Evolutionary conservation across 2,888 invertebrate species (phyloP).

Genomic region (Stratiomys singularior): DNA sequence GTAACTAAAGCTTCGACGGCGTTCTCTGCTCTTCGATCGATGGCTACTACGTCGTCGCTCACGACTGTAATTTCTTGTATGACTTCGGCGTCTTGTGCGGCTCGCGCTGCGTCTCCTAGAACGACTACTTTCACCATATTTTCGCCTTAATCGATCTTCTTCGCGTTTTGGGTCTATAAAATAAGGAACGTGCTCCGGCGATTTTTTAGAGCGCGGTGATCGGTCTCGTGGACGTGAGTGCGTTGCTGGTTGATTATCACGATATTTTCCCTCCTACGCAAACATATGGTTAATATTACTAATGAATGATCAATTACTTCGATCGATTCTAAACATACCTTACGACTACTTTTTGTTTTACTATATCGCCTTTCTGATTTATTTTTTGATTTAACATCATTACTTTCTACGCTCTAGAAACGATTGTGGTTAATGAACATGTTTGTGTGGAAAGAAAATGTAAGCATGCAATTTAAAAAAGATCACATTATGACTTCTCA

Average conservation of each 20-base stretch:
- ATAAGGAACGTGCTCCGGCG: slow-evolving; percentile 54
- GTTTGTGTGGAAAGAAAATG: neutral
- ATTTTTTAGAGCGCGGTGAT: neutral
- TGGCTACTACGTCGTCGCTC: slow-evolving; percentile 28
- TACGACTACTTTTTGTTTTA: slow-evolving; percentile 11
- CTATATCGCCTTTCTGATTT: neutral
- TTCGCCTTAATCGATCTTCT: slow-evolving; percentile 53
- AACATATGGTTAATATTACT: no score
- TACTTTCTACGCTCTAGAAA: neutral
- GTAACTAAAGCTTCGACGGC: slow-evolving; percentile 13
- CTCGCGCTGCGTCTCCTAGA: slow-evolving; percentile 36
- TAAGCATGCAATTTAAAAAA: neutral
- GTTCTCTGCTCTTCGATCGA: slow-evolving; percentile 18
- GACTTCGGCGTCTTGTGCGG: slow-evolving; percentile 44
- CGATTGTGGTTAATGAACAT: neutral
- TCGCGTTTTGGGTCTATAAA: slow-evolving; percentile 55
- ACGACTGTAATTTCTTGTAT: slow-evolving; percentile 47
- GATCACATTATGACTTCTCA: no score
- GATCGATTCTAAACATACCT: neutral
- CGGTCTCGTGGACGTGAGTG: neutral
- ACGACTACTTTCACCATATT: neutral
- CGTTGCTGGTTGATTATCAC: neutral
- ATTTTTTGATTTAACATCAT: no score
- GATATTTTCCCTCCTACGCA: neutral
- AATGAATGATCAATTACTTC: no score